Evolutionary conservation across 2,797 vertebrate species (phyloP), one percentile per base, ranked within the genome.

Genomic region (Syncerus caffer): DNA sequence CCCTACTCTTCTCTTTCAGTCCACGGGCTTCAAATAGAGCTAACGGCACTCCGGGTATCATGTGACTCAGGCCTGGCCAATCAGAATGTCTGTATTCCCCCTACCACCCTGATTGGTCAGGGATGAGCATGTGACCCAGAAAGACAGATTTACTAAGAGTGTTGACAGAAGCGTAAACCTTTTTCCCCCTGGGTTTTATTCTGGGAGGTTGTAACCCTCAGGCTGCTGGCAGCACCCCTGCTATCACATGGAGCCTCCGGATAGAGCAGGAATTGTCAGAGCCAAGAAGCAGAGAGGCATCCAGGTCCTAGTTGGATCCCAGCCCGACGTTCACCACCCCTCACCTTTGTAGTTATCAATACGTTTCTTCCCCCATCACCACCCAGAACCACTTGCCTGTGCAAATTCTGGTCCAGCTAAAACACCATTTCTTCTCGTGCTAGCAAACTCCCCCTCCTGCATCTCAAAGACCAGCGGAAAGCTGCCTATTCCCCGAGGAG

Each of bases 21-120:
- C 38, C 21, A 3, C 0, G 0, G 27, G 21, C 57, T 91, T 93
- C 55, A 25, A 55, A 19, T 0, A 0, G 2, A n/a, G 58, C 21
- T 31, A 74, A 55, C 7, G 16, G 29, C 19, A 10, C 13, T 19
- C 58, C 45, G 15, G 10, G 11, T 23, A 42, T 78, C 93, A 42
- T 3, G 71, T 57, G 89, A 74, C 67, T 62, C 93, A 21, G 29
- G 16, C 13, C 31, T 60, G 47, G 74, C 79, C 93, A 95, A 53
- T 90, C 86, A 78, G 42, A 95, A 42, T 27, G 34, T 0, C 16
- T 34, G 27, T 42, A 83, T 64, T 86, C 25, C 6, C 27, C 50
- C 17, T 6, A 27, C 42, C 38, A 34, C 3, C 21, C 42, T 57
- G 85, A 67, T 57, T 58, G 85, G 34, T 51, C 79, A 29, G 27